Evolutionary conservation across 92 coral and sea anemone species (phyloP), one percentile per base, ranked within the genome.

Genomic region (Palythoa grandis): DNA sequence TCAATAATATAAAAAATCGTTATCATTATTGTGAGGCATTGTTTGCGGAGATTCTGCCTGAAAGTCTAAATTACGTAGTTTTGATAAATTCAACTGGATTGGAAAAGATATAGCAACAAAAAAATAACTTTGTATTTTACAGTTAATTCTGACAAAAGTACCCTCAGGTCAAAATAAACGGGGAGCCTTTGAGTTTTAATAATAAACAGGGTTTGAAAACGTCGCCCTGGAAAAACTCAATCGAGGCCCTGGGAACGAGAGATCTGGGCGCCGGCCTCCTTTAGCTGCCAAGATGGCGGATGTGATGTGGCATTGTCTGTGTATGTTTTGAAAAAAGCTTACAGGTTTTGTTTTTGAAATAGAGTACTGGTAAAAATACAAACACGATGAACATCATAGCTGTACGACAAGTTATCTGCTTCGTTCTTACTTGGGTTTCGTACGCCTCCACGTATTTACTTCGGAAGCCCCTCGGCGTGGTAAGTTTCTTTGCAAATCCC

Each of bases 391-490:
- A 54, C 79, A 77, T 89, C 63, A 71, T 89, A 11, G 89, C 86
- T 76, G 88, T 89, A 58, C 74, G 98, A 70, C 98, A 96, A 77
- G 88, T 86, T 24, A 79, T 90, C 76, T 86, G 92, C 75, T 93
- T 96, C 77, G 87, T 85, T 11, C 76, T 94, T 35, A 92, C 95
- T 23, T 96, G 98, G 98, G 76, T 88, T 8, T 92, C 98, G 29
- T 96, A 96, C 68, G 98, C 98, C 19, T 91, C 95, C 10, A 96
- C 98, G 11, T 96, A 96, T 85, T 73, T 96, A 72, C 95, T 96
- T 35, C 93, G 98, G 52, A 96, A 96, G 39, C 98, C 98, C 0
- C 92, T 96, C 17, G 98, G 98, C 40, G 98, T 96, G 83, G 98
- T 94, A 65, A 90, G 98, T 63, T 7, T 43, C 50, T 43, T 43